Base-by-base conservation (phyloP, 2,888 invertebrate genomes). In the Polymixis lichenea region DNA sequence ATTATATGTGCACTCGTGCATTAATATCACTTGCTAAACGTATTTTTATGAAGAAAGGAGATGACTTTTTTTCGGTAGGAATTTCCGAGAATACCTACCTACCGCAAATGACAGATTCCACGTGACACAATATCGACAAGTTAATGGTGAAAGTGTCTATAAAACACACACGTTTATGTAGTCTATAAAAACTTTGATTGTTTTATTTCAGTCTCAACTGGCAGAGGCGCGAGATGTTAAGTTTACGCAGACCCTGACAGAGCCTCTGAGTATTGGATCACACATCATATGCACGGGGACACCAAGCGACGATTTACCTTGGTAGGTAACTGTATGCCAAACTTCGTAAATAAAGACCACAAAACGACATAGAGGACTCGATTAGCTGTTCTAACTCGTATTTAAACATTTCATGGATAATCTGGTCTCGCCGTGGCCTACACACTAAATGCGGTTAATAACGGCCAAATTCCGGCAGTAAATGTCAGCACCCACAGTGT, bases 201-300 rank as follows among this genome's bases (percentile, higher is more conserved):
- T 80, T 83, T 85, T 61, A 76, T 93, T 94, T 78, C 94, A 96
- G 96, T 90, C 91, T 75, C 95, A 96, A 88, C 88, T 96, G 80
- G 92, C 95, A 7, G 95, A 95, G 84, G 94, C 96, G 7, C 91
- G 93, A 19, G 95, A 96, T 56, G 94, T 96, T 75, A 93, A 92
- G 86, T 96, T 95, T 84, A 94, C 94, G 9, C 94, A 96, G 69
- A 86, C 90, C 25, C 85, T 96, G 75, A 80, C 87, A 2, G 95
- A 94, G 82, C 95, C 96, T 2, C 86, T 96, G 73, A 86, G 90
- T 22, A 93, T 96, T 60, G 96, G 96, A 73, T 93, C 96, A 5
- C 95, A 94, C 71, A 94, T 96, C 58, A 77, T 94, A 28, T 96
- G 96, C 86, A 95, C 94, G 3, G 96, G 96, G 55, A 96, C 96